Percentiles rank a stretch among this genome's conserved stretches.
phyloP scores from a whole-genome alignment of 2,888 invertebrate genomes.

The Phaedon cochleariae region DNA sequence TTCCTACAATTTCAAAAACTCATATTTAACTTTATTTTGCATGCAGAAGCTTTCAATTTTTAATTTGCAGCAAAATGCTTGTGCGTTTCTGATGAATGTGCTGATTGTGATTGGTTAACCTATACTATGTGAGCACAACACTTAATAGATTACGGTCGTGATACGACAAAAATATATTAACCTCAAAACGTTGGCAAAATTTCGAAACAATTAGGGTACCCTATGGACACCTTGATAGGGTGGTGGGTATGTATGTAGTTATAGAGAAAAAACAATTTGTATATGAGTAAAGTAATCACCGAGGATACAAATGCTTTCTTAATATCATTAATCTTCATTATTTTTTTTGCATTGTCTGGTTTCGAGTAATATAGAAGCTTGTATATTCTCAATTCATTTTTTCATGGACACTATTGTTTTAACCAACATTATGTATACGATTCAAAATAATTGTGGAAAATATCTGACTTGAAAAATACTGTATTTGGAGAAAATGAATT shows the following conservation, averaged over 20 bases:
- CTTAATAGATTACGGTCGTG: background rate
- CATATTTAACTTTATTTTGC: slow-evolving; percentile 1
- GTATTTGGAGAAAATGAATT: too few relatives aligned
- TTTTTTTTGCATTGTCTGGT: too few relatives aligned
- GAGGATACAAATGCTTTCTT: background rate
- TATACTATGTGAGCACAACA: slow-evolving; percentile 45
- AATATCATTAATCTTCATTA: too few relatives aligned
- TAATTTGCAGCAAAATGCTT: slow-evolving; percentile 25
- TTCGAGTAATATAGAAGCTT: too few relatives aligned
- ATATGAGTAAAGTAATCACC: background rate
- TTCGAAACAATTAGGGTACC: slow-evolving; percentile 6
- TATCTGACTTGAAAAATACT: too few relatives aligned
- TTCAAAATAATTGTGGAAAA: too few relatives aligned
- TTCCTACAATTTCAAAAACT: too few relatives aligned
- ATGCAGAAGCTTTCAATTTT: slow-evolving; percentile 18
- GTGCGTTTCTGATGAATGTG: slow-evolving; percentile 47
- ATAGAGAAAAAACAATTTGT: slow-evolving; percentile 32
- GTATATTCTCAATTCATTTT: too few relatives aligned
- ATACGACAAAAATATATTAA: too few relatives aligned
- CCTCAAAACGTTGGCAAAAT: too few relatives aligned
- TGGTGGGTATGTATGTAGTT: slow-evolving; percentile 47
- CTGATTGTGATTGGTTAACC: slow-evolving; percentile 62
- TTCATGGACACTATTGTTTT: too few relatives aligned
- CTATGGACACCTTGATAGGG: slow-evolving; percentile 35
- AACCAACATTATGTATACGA: too few relatives aligned